A percentile compares a stretch with the other conserved stretches of the same genome.
These are phyloP conservation scores for Pachycephus smyrnensis DNA, from an alignment of 2,888 invertebrate genomes.

Conservation along the genomic window DNA sequence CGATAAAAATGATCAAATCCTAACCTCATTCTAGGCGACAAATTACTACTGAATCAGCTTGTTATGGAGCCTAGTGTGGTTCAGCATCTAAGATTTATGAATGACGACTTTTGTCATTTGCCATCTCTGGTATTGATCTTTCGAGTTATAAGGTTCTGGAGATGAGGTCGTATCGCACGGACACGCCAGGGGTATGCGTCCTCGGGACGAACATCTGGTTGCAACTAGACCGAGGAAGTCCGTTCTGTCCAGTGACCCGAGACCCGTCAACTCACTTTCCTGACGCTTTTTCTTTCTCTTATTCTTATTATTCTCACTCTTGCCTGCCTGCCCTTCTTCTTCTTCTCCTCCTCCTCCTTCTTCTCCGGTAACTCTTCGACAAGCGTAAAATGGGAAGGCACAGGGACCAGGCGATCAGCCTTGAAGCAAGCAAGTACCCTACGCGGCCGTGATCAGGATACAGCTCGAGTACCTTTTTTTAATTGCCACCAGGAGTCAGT, in stretches of 20 bases:
- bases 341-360: no score
- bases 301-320: neutral
- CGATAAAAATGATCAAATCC: neutral
- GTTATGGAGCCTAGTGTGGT: neutral
- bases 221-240: slow-evolving; percentile 51
- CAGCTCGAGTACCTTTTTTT: neutral
- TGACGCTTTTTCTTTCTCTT: slow-evolving; percentile 11
- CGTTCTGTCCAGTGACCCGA: slow-evolving; percentile 49
- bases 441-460: neutral
- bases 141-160: neutral
- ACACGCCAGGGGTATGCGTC: neutral
- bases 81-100: neutral
- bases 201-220: slow-evolving; percentile 18
- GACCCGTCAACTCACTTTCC: slow-evolving; percentile 47
- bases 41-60: neutral
- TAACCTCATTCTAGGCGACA: neutral
- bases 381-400: neutral
- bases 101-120: neutral
- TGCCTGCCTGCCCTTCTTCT: neutral
- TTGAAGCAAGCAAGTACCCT: neutral
- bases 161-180: neutral
- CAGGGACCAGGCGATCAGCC: neutral
- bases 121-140: neutral
- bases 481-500: neutral
- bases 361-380: neutral